Conservation (phyloP, 2,113 vertebrate species). For the Apodemus sylvaticus region DNA sequence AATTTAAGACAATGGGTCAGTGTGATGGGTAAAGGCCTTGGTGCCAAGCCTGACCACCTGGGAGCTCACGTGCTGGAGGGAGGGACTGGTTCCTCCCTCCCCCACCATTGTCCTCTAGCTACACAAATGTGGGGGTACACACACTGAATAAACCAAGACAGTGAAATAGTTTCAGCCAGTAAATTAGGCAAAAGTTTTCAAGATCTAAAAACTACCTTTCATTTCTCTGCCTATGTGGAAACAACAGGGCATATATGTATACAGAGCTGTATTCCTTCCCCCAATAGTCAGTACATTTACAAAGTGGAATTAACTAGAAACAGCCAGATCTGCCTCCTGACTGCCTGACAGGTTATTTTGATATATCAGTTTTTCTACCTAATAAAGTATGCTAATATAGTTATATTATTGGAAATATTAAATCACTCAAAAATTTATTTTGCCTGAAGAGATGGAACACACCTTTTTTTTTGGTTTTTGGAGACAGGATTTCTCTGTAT, state of each 20-base stretch:
- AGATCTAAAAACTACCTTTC: neutral
- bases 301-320: constrained; percentile 26
- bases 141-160: neutral
- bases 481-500: too few relatives aligned
- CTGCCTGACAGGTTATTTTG: neutral
- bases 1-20: neutral
- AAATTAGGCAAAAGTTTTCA: neutral
- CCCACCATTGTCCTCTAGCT: neutral
- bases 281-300: neutral
- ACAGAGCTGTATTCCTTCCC: neutral
- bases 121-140: neutral
- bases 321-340: neutral
- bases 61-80: neutral
- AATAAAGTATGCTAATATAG: neutral
- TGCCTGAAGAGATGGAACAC: neutral
- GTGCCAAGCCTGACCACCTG: neutral
- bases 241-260: neutral
- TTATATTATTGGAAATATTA: neutral
- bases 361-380: neutral
- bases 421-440: neutral
- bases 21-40: neutral
- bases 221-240: constrained; percentile 6
- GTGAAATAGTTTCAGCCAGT: neutral
- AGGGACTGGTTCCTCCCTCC: neutral
- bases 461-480: too few relatives aligned